These are phyloP conservation scores for Sceloporus tristichus DNA, from an alignment of 2,113 vertebrate species.

Conservation along the genomic window DNA sequence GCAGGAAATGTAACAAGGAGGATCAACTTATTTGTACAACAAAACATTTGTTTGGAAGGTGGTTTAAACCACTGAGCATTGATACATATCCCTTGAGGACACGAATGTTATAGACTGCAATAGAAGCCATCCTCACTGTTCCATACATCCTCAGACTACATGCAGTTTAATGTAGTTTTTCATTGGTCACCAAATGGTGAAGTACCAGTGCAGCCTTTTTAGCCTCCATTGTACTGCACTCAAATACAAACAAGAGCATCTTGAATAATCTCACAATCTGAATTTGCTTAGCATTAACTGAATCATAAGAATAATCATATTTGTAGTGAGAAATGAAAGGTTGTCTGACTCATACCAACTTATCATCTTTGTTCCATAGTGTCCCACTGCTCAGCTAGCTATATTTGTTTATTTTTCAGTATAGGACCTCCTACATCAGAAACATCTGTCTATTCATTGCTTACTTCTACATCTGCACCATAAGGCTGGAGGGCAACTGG, in stretches of 20 bases:
- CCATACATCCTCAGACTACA: neutral
- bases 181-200: neutral
- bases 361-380: neutral
- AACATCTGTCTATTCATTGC: neutral
- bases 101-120: neutral
- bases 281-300: slow-evolving; percentile 18
- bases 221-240: neutral
- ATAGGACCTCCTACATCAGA: neutral
- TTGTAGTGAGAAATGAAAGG: neutral
- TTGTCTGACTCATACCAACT: slow-evolving; percentile 6
- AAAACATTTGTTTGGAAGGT: neutral
- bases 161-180: neutral
- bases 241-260: neutral
- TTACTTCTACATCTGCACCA: neutral
- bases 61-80: neutral
- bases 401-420: slow-evolving; percentile 4
- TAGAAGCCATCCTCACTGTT: neutral
- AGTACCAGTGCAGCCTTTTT: neutral
- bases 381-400: neutral
- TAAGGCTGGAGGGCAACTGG: too few species aligned
- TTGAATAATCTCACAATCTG: slow-evolving; percentile 14
- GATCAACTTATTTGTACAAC: neutral
- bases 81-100: neutral
- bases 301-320: slow-evolving; percentile 19
- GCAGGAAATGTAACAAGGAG: neutral